A percentile compares a stretch with the other conserved stretches of the same genome.
phyloP scores from a whole-genome alignment of 2,113 vertebrate genomes.

The Noturus placidus region DNA sequence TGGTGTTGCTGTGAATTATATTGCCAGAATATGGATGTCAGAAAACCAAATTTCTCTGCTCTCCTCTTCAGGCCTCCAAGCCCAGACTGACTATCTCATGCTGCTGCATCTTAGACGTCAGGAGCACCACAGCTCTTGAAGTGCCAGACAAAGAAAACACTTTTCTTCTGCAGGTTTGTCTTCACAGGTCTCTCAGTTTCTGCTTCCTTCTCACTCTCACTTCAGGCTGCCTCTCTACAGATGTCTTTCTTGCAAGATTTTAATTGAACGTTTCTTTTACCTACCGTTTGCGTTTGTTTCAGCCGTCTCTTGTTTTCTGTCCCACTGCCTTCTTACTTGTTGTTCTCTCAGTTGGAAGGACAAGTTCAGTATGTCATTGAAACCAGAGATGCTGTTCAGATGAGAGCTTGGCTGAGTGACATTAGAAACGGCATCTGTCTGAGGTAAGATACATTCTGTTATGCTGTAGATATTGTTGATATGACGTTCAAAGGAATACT shows the following conservation, averaged over 20 bases:
- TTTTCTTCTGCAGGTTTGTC: slow-evolving; percentile 83
- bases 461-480: neutral
- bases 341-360: slow-evolving; percentile 74
- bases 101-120: slow-evolving; percentile 80
- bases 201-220: neutral
- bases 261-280: neutral
- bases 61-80: slow-evolving; percentile 76
- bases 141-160: slow-evolving; percentile 92
- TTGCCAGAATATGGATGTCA: neutral
- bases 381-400: slow-evolving; percentile 82
- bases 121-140: slow-evolving; percentile 86
- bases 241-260: neutral
- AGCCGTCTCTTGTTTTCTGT: no score
- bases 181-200: slow-evolving; percentile 4
- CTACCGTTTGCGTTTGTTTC: neutral
- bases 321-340: neutral
- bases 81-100: slow-evolving; percentile 83
- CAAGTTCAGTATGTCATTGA: slow-evolving; percentile 84
- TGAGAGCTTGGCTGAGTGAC: slow-evolving; percentile 89
- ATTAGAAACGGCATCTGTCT: slow-evolving; percentile 85
- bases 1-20: neutral
- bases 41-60: neutral
- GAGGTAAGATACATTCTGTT: slow-evolving; percentile 69
- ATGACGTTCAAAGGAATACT: neutral
- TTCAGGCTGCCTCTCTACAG: neutral